Percentiles rank a stretch among this genome's conserved stretches.
phyloP scores from a whole-genome alignment of 2,888 invertebrate species.

The Parnassius mnemosyne region DNA sequence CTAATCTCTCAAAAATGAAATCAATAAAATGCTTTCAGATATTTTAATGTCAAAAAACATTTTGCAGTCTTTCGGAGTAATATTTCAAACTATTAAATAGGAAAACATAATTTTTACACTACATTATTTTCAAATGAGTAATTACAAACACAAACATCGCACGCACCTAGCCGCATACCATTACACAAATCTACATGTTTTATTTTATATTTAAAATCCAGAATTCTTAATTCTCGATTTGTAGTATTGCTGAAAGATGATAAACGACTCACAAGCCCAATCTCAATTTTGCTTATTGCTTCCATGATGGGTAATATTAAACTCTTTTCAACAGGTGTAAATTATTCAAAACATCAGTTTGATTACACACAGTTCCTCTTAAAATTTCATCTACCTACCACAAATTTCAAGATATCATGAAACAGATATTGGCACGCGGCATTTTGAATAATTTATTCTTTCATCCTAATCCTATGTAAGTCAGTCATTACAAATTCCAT shows the following conservation, averaged over 20 bases:
- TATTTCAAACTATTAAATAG: not conserved
- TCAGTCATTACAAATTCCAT: constrained; percentile 65
- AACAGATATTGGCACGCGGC: constrained; percentile 65
- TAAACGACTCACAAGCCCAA: constrained; percentile 40
- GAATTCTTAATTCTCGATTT: constrained; percentile 29
- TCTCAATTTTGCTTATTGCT: constrained; percentile 42
- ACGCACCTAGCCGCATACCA: constrained; percentile 39
- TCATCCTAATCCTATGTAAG: constrained; percentile 59
- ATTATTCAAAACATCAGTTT: not conserved
- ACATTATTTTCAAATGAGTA: constrained; percentile 18
- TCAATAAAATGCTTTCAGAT: constrained; percentile 15
- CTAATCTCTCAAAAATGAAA: constrained; percentile 4
- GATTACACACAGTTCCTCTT: constrained; percentile 1
- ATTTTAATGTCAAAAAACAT: not conserved
- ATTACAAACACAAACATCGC: constrained; percentile 21
- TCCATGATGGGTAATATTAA: constrained; percentile 31
- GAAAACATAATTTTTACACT: constrained; percentile 20
- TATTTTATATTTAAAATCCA: constrained; percentile 26
- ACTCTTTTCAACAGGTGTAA: constrained; percentile 9
- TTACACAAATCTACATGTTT: constrained; percentile 33
- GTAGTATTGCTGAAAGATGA: constrained; percentile 45
- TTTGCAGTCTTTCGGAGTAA: constrained; percentile 4
- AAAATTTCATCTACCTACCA: constrained; percentile 13
- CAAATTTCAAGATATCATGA: constrained; percentile 19
- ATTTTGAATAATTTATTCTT: constrained; percentile 49